These are phyloP conservation scores for Eptesicus fuscus DNA, from an alignment of 2,113 vertebrate species.

Conservation along the genomic window DNA sequence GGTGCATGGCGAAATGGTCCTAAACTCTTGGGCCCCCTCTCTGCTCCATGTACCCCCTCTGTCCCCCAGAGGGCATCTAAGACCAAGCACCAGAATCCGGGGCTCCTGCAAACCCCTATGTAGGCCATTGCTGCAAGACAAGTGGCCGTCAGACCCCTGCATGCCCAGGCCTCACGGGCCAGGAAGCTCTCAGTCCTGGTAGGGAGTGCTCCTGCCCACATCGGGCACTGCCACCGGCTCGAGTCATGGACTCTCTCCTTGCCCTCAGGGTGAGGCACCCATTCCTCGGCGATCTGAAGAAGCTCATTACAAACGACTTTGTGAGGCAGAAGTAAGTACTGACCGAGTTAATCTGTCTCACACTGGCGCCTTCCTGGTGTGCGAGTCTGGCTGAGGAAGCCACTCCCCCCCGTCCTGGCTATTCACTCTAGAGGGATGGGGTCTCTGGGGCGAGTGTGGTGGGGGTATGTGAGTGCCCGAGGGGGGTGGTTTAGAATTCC, in stretches of 20 bases:
- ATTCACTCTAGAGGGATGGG: neutral
- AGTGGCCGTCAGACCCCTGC: neutral
- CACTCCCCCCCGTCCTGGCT: neutral
- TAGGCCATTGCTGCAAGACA: neutral
- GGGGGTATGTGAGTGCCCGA: neutral
- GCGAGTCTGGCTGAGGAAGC: neutral
- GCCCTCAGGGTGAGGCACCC: slow-evolving; percentile 83
- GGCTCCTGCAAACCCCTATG: neutral
- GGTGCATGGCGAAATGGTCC: neutral
- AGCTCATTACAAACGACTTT: slow-evolving; percentile 89
- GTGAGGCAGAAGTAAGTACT: slow-evolving; percentile 88
- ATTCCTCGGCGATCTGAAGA: slow-evolving; percentile 89
- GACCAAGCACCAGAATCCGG: neutral
- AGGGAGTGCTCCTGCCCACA: slow-evolving; percentile 53
- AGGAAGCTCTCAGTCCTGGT: slow-evolving; percentile 64
- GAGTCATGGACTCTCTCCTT: neutral
- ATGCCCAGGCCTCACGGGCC: neutral
- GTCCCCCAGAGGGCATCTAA: neutral
- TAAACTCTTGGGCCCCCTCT: neutral
- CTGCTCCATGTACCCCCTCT: neutral
- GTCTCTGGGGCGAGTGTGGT: neutral
- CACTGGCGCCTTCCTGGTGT: neutral
- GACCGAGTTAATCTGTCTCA: neutral
- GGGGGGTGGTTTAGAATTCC: neutral
- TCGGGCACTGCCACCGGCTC: neutral